Conservation (phyloP, 2,113 vertebrate species). For the Pachycephala philippinensis region DNA sequence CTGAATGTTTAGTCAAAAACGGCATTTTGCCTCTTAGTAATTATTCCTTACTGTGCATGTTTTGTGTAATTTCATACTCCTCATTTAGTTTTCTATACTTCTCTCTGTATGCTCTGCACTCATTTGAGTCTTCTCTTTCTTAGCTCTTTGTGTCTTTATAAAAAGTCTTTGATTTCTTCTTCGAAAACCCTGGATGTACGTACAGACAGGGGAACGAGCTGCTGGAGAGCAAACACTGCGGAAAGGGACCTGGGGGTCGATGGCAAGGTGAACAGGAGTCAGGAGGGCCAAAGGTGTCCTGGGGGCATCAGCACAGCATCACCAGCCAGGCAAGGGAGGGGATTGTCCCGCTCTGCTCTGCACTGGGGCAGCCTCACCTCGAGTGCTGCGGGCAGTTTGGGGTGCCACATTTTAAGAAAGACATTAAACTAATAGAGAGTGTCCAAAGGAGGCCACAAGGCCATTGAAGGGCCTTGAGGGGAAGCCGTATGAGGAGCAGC, state of each 20-base stretch:
- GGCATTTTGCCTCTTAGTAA: background rate
- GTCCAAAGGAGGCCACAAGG: background rate
- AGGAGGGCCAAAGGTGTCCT: rapidly evolving
- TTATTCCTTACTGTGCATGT: background rate
- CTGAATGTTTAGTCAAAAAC: background rate
- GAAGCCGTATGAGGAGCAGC: rapidly evolving
- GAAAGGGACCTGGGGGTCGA: rapidly evolving
- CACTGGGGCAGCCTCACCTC: rapidly evolving
- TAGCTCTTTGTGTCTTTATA: background rate
- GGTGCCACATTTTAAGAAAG: too few species aligned
- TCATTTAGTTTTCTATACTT: background rate
- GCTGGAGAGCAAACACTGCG: background rate
- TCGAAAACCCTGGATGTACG: rapidly evolving
- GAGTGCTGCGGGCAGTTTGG: background rate
- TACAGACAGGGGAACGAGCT: rapidly evolving
- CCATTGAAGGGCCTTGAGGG: background rate
- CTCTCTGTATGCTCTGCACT: background rate
- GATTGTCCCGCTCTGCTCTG: background rate
- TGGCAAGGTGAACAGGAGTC: background rate
- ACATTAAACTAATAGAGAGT: background rate
- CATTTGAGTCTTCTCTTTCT: background rate
- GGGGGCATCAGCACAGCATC: background rate
- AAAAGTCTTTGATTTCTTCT: background rate
- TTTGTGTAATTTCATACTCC: background rate
- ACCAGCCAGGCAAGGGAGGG: rapidly evolving